Evolutionary conservation across 1,140 invertebrate genomes (phyloP).

Genomic region (Listronotus oregonensis): DNA sequence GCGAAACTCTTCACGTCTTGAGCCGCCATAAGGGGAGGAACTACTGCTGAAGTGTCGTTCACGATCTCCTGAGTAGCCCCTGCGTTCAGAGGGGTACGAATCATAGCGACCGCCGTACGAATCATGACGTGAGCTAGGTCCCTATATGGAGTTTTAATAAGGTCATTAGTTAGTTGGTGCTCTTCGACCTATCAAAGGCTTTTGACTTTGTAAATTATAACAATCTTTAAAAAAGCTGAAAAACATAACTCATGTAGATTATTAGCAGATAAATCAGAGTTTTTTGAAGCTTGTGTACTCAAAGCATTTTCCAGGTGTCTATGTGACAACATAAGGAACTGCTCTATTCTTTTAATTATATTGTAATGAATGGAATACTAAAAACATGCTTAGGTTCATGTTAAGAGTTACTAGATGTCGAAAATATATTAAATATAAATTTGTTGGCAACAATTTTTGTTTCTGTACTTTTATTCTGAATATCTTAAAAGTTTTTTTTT

Average conservation of each 20-base stretch:
- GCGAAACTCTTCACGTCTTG: constrained; percentile 52
- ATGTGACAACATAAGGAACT: too few relatives aligned
- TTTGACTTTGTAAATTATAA: not conserved
- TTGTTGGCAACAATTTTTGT: too few relatives aligned
- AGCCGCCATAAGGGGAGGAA: constrained; percentile 34
- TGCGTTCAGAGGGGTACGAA: constrained; percentile 41
- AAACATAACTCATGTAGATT: not conserved
- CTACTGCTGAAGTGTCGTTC: constrained; percentile 39
- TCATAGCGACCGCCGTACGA: constrained; percentile 28
- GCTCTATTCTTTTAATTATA: too few relatives aligned
- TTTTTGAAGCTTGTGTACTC: too few relatives aligned
- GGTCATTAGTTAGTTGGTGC: constrained; percentile 9
- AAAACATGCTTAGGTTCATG: too few relatives aligned
- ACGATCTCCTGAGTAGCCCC: constrained; percentile 50
- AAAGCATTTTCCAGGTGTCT: too few relatives aligned
- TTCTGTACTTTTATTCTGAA: too few relatives aligned
- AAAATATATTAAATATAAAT: too few relatives aligned
- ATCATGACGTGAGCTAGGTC: constrained; percentile 14
- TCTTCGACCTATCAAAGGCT: constrained; percentile 6
- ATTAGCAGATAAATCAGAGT: not conserved
- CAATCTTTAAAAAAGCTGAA: constrained; percentile 1
- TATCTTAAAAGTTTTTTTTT: too few relatives aligned
- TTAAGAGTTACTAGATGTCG: too few relatives aligned
- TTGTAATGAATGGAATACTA: too few relatives aligned
- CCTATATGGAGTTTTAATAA: constrained; percentile 13